Evolutionary conservation across 2,888 invertebrate genomes (phyloP), one percentile per base, ranked within the genome.

Genomic region (Gasteruption jaculator): DNA sequence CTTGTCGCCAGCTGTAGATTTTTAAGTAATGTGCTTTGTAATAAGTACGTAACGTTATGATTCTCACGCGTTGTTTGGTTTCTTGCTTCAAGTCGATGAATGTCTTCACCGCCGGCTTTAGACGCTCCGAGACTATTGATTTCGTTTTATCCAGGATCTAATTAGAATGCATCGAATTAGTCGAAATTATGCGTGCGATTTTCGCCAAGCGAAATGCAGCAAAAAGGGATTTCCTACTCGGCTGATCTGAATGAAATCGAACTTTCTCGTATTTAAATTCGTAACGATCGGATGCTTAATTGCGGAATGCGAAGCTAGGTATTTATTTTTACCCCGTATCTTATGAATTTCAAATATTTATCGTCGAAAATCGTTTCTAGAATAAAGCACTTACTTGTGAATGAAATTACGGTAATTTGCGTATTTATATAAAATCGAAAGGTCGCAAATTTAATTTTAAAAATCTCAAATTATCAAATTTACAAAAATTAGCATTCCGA

Each of bases 1-100:
- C 84, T 58, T 83, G 83, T 44, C 81, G 77, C 83, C 83, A 84
- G 38, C 84, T 82, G 5, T 83, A 73, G 58, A 83, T 80, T 65
- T 82, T 81, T 21, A 84, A 73, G 0, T 83, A 81, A 41, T 80
- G 74, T 1, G 80, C 83, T 53, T 77, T 80, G 45, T 62, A 63
- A 42, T 62, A 68, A 21, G 69, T 65, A 14, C 57, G 57, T 22
- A 68, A 57, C 29, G 55, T 60, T 38, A 68, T 59, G 25, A 63
- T 52, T 46, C 54, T 55, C 8, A 63, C 58, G 48, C 52, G 51
- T 16, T 62, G 58, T 19, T 58, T 52, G 1, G 63, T 65, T 48
- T 60, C 63, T 7, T 62, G 53, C 19, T 62, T 65, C 19, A 65
- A 44, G 32, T 58, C 54, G 15, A 50, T 55, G 22, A 65, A 52